These are phyloP conservation scores for Propithecus deckenii DNA, from an alignment of 2,797 vertebrate genomes.

Conservation along the genomic window DNA sequence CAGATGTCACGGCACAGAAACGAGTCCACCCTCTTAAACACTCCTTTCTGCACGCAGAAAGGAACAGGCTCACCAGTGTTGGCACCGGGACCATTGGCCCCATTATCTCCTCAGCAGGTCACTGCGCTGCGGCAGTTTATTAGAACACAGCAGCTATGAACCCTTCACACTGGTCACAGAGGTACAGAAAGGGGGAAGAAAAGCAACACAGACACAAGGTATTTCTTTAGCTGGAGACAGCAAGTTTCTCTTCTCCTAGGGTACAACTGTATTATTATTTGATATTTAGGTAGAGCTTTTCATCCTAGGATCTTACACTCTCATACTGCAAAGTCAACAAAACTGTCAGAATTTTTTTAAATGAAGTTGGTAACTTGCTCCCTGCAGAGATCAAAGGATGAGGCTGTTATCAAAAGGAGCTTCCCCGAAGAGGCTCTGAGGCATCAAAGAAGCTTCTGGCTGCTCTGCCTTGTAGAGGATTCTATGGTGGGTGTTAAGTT, in stretches of 20 bases:
- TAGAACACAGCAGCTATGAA: background rate
- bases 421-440: background rate
- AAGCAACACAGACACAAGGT: background rate
- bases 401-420: background rate
- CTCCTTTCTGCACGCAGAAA: background rate
- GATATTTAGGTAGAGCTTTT: background rate
- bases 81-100: background rate
- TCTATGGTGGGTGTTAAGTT: background rate
- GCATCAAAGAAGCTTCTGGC: background rate
- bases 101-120: background rate
- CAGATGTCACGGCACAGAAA: background rate
- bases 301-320: background rate
- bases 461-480: background rate
- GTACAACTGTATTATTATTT: background rate
- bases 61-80: background rate
- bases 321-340: background rate
- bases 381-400: constrained; percentile 21
- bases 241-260: background rate
- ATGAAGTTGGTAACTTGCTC: background rate
- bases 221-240: background rate
- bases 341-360: constrained; percentile 13
- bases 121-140: background rate
- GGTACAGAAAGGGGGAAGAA: background rate
- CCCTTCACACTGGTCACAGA: background rate
- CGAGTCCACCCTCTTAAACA: background rate